phyloP scores from a whole-genome alignment of 2,888 invertebrate species.

The Eustalomyia histrio region DNA sequence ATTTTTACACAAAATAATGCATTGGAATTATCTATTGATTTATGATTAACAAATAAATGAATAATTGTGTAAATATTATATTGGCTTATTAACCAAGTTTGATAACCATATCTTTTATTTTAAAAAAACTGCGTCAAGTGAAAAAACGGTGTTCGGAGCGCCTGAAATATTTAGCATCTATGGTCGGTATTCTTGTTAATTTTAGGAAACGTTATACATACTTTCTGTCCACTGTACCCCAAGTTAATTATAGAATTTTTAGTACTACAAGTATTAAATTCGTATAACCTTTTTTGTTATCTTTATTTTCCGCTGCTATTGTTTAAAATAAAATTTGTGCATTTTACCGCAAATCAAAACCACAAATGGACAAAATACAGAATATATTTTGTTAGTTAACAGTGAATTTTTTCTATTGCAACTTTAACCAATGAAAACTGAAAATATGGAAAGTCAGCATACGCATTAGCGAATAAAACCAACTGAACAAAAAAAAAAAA shows the following conservation, averaged over 20 bases:
- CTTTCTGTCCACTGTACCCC: slow-evolving; percentile 35
- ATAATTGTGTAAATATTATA: no score
- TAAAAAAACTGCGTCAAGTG: no score
- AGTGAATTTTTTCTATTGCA: slow-evolving; percentile 5
- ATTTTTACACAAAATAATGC: no score
- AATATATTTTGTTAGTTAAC: slow-evolving; percentile 12
- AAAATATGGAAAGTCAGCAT: slow-evolving; percentile 54
- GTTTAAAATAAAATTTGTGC: slow-evolving; percentile 59
- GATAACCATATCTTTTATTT: no score
- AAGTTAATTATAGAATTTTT: slow-evolving; percentile 46
- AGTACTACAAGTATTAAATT: slow-evolving; percentile 46
- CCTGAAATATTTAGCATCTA: no score
- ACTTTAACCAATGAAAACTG: slow-evolving; percentile 13
- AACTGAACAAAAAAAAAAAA: slow-evolving; percentile 27
- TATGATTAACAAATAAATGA: no score
- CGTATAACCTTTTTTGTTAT: slow-evolving; percentile 42
- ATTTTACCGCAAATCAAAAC: slow-evolving; percentile 58
- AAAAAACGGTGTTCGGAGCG: no score
- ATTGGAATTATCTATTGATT: no score
- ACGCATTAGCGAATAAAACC: slow-evolving; percentile 33
- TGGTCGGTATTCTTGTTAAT: no score
- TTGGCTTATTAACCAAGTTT: no score
- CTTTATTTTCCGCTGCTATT: slow-evolving; percentile 29
- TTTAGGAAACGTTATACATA: no score
- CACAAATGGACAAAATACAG: slow-evolving; percentile 50